These are phyloP conservation scores for Chaenocephalus aceratus DNA, from an alignment of 2,113 vertebrate genomes.

Conservation along the genomic window DNA sequence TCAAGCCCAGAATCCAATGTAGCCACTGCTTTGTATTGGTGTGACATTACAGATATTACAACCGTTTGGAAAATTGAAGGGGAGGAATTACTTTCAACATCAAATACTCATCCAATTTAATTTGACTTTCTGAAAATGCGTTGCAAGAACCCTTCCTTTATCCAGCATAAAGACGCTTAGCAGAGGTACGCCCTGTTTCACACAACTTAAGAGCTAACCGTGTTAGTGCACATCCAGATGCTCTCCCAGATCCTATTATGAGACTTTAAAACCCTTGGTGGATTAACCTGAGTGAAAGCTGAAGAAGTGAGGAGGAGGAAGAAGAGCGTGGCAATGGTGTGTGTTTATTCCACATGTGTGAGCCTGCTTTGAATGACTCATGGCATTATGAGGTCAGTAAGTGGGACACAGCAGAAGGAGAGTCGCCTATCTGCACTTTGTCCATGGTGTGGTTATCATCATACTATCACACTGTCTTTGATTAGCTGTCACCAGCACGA, in stretches of 20 bases:
- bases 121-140: not conserved
- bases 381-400: slow-evolving; percentile 44
- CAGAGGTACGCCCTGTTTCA: slow-evolving; percentile 35
- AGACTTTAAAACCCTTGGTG: slow-evolving; percentile 13
- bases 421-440: not conserved
- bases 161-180: slow-evolving; percentile 60
- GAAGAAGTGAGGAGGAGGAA: slow-evolving; percentile 34
- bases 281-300: slow-evolving; percentile 57
- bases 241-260: slow-evolving; percentile 60
- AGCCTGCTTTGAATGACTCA: slow-evolving; percentile 13
- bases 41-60: not conserved
- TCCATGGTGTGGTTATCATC: slow-evolving; percentile 47
- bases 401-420: slow-evolving; percentile 17
- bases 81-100: not conserved
- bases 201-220: slow-evolving; percentile 38
- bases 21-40: not conserved
- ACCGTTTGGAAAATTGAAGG: not conserved
- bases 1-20: slow-evolving; percentile 3
- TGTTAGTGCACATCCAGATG: slow-evolving; percentile 40
- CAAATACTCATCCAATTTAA: slow-evolving; percentile 28
- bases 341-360: slow-evolving; percentile 53
- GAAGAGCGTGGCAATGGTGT: not conserved
- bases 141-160: slow-evolving; percentile 29
- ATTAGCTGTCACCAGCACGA: slow-evolving; percentile 54
- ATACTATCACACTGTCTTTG: slow-evolving; percentile 35